phyloP scores from a whole-genome alignment of 2,797 vertebrate genomes.

The Toxotes lorentzi region DNA sequence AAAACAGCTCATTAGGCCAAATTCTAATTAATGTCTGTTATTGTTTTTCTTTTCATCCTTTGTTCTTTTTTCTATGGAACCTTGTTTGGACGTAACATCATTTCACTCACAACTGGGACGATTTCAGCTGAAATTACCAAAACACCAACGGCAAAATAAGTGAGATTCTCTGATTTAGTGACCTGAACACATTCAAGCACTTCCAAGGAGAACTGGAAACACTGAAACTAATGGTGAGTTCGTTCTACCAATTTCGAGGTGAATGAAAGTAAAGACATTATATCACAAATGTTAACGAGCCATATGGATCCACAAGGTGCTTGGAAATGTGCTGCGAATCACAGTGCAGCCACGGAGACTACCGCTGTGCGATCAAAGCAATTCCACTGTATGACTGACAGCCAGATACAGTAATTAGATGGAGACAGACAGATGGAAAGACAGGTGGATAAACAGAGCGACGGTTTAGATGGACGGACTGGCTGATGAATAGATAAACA shows the following conservation, averaged over 20 bases:
- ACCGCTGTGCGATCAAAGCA: slow-evolving; percentile 44
- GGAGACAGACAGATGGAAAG: slow-evolving; percentile 66
- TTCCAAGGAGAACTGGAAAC: no score
- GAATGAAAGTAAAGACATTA: neutral
- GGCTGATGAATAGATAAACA: slow-evolving; percentile 64
- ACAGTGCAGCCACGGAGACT: slow-evolving; percentile 21
- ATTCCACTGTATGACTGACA: slow-evolving; percentile 46
- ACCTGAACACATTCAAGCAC: no score
- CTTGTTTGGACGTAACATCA: no score
- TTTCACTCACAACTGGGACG: neutral
- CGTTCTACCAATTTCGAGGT: no score
- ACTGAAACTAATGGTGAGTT: no score
- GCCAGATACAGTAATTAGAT: slow-evolving; percentile 54
- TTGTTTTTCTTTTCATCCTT: no score
- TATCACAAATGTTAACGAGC: neutral
- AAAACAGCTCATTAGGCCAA: slow-evolving; percentile 2
- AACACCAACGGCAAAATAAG: no score
- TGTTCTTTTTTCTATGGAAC: neutral
- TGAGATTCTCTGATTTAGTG: no score
- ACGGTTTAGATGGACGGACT: slow-evolving; percentile 56
- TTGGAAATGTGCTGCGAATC: slow-evolving; percentile 7
- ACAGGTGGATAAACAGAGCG: slow-evolving; percentile 66
- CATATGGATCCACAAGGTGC: neutral
- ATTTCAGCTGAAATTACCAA: no score
- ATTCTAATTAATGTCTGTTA: neutral